Evolutionary conservation across 2,888 invertebrate species (phyloP), one percentile per base, ranked within the genome.

Genomic region (Molorchus minor): DNA sequence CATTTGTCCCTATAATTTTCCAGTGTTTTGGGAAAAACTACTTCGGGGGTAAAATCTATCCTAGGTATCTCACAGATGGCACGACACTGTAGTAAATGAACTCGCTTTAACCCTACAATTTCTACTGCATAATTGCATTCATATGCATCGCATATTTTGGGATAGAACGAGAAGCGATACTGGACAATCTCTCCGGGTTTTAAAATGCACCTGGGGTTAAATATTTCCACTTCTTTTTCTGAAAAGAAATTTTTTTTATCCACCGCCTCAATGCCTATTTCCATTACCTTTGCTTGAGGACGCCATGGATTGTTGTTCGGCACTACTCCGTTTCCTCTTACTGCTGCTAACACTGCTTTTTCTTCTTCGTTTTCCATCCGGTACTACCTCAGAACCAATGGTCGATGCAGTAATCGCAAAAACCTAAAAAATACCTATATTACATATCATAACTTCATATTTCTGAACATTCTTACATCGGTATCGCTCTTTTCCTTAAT

Each of bases 61-160:
- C 64, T 62, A 0, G 81, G 81, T 36, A 78, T 67, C 53, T 79
- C 79, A 15, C 79, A 77, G 15, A 64, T 54, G 1, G 76, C 81
- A 2, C 61, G 46, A 49, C 77, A 77, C 2, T 63, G 58, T 12
- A 80, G 51, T 3, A 54, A 35, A 46, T 71, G 73, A 36, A 65
- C 64, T 0, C 43, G 62, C 3, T 67, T 66, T 53, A 70, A 71
- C n/a, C 74, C 74, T 2, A 73, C 62, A 3, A 76, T 67, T 64
- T 76, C 74, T 17, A 81, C 52, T 1, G 63, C 57, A 61, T 75
- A 80, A 1, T 40, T 64, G 43, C 76, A 71, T 2, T 64, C 61
- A 54, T 73, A 79, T 5, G 56, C 62, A 2, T 77, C 78, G 43
- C 68, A 62, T 36, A 45, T 53, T 38, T 63, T 65, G 1, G 80